Evolutionary conservation across 2,888 invertebrate genomes (phyloP), one percentile per base, ranked within the genome.

Genomic region (Chesias legatella): DNA sequence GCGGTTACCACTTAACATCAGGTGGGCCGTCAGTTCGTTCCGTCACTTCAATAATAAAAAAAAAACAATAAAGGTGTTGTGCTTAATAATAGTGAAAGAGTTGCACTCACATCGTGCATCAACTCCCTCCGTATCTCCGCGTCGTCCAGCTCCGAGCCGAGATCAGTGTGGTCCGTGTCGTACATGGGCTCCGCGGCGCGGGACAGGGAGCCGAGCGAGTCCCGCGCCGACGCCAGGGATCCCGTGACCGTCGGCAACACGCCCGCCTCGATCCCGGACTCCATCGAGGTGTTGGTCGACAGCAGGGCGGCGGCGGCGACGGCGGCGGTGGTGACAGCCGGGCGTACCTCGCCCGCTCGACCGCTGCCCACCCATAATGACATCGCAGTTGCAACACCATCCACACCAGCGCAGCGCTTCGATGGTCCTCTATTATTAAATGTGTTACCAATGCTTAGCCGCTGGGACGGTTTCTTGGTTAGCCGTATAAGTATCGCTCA

Each of bases 121-220:
- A 95, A 85, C 77, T 94, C 93, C 61, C 94, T 86, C 43, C 93
- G 90, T 57, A 94, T 89, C 70, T 95, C 94, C 22, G 92, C 92
- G 73, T 95, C 95, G 74, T 95, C 95, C 53, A 91, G 81, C 67
- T 95, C 95, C 33, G 94, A 95, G 48, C 92, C 94, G 35, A 94
- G 89, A 73, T 94, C 94, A 10, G 94, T 94, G 63, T 94, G 94
- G 72, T 94, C 94, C 34, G 94, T 94, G 66, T 94, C 93, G 70
- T 94, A 94, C 33, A 90, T 76, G 23, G 91, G 91, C 63, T 92
- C 93, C 1, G 83, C 88, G 3, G 90, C 90, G 38, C 91, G 83
- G 28, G 91, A 91, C 44, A 91, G 68, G 7, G 91, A 90, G 30
- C 90, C 90, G 58, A 91, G 77, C 0, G 91, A 91, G 56, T 88